Conservation (phyloP, 37 sponge, comb jelly and placozoan genomes). For the Chondrosia reniformis region DNA sequence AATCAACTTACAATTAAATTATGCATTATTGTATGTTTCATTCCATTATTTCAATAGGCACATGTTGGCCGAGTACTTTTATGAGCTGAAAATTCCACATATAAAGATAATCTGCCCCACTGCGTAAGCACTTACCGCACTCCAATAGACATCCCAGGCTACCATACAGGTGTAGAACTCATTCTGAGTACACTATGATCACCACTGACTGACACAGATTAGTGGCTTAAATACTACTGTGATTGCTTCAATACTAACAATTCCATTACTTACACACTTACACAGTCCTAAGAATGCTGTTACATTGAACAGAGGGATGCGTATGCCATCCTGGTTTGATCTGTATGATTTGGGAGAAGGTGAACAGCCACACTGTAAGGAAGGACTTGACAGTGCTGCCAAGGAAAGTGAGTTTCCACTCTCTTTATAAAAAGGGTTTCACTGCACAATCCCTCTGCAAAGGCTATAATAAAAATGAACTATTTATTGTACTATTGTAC, state of each 20-base stretch:
- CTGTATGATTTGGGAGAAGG: conserved; percentile 39
- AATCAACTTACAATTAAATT: not conserved
- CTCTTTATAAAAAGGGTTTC: no score
- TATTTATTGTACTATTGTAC: not conserved
- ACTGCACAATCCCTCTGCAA: no score
- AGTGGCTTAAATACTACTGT: not conserved
- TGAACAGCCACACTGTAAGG: conserved; percentile 32
- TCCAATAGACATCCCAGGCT: no score
- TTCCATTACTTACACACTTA: not conserved
- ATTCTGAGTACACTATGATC: no score
- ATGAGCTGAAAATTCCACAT: conserved; percentile 33
- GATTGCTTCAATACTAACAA: not conserved
- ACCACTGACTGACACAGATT: not conserved
- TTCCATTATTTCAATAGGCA: conserved; percentile 25
- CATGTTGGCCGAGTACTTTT: conserved; percentile 39
- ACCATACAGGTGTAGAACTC: no score
- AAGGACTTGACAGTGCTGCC: conserved; percentile 47
- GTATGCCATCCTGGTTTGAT: conserved; percentile 87
- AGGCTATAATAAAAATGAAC: no score
- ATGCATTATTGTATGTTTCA: not conserved
- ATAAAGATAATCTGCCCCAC: conserved; percentile 71
- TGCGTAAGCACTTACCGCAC: conserved; percentile 45
- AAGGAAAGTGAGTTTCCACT: not conserved
- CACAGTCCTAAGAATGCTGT: conserved; percentile 66
- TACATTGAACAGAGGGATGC: conserved; percentile 53